Evolutionary conservation across 2,888 invertebrate genomes (phyloP).

Genomic region (Sceliomorpha sp.): DNA sequence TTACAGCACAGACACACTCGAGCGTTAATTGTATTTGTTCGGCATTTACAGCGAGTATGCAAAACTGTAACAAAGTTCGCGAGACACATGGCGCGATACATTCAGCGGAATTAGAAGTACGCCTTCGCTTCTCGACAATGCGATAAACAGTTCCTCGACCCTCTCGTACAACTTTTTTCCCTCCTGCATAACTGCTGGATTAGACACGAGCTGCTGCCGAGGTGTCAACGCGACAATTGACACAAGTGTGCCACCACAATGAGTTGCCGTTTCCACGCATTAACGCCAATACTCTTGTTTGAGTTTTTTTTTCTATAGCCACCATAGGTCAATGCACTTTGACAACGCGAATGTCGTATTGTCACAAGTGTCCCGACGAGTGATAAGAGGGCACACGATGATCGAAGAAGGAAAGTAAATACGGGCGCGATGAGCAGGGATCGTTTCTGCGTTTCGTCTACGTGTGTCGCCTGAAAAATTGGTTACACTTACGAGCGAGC

Average conservation of each 20-base stretch:
- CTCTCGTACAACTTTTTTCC: not conserved
- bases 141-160: slow-evolving; percentile 4
- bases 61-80: not conserved
- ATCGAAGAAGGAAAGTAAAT: not conserved
- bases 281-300: not conserved
- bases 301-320: not conserved
- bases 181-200: not conserved
- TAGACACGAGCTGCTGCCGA: slow-evolving; percentile 11
- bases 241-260: slow-evolving; percentile 63
- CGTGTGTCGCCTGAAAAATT: too few relatives aligned
- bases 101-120: slow-evolving; percentile 8
- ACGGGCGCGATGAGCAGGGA: not conserved
- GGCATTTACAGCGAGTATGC: not conserved
- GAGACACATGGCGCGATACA: slow-evolving; percentile 3
- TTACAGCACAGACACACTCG: too few relatives aligned
- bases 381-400: not conserved
- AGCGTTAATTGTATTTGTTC: slow-evolving; percentile 38
- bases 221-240: slow-evolving; percentile 69
- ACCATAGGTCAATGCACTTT: slow-evolving; percentile 1
- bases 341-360: not conserved
- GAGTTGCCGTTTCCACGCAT: not conserved
- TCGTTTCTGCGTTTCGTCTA: not conserved
- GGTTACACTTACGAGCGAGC: too few relatives aligned
- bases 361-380: not conserved
- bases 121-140: not conserved